Percentiles rank a stretch among this genome's conserved stretches.
These are phyloP conservation scores for Notarius lentiginosus DNA, from an alignment of 2,113 vertebrate genomes.

Conservation along the genomic window DNA sequence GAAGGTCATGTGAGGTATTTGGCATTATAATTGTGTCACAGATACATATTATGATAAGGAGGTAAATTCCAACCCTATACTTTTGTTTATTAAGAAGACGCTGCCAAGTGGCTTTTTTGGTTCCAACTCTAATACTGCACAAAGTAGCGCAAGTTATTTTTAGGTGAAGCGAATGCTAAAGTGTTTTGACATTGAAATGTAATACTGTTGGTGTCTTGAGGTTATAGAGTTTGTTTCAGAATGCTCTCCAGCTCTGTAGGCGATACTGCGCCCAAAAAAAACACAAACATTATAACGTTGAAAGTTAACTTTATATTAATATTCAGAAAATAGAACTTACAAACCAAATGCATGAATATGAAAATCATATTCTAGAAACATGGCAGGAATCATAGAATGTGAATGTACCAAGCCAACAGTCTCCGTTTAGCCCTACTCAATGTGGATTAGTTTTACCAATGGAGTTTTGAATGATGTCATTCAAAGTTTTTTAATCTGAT, in stretches of 20 bases:
- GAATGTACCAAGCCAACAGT: not conserved
- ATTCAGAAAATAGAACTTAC: not conserved
- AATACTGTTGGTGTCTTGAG: constrained; percentile 12
- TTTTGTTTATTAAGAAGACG: not conserved
- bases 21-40: not conserved
- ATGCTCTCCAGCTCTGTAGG: not conserved
- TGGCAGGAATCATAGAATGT: not conserved
- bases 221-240: constrained; percentile 4
- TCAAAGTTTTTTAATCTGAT: not conserved
- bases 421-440: too few species aligned
- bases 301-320: not conserved
- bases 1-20: not conserved
- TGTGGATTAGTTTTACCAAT: not conserved
- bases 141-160: not conserved
- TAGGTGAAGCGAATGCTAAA: not conserved
- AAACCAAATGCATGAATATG: not conserved
- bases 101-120: not conserved
- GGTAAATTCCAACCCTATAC: not conserved
- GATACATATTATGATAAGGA: not conserved
- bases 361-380: not conserved
- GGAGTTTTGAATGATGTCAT: not conserved
- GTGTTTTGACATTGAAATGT: not conserved
- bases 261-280: constrained; percentile 2
- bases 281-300: constrained; percentile 1
- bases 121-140: not conserved